Base-by-base conservation (phyloP, 2,888 invertebrate species). In the Meta bourneti region DNA sequence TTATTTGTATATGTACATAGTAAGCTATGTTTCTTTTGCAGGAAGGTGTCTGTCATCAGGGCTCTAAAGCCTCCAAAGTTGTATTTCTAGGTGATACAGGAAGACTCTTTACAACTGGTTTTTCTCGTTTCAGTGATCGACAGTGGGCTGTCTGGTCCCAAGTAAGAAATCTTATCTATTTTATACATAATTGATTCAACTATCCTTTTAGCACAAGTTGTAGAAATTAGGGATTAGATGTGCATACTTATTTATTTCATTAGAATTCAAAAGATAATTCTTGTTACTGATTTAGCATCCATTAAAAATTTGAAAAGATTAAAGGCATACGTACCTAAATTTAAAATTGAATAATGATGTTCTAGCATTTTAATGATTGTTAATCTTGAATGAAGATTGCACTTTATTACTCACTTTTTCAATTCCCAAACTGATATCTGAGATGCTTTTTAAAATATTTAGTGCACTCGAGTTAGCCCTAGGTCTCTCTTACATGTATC, bases 41-140 rank as follows among this genome's bases (percentile, higher is more conserved):
- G 94, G 98, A 98, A 94, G 98, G 98, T 49, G 95, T 98, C 88
- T 97, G 98, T 85, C 98, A 98, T 95, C 98, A 98, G 94, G 98
- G 98, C 93, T 97, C 98, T 94, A 98, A 98, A 95, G 98, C 98
- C 0, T 97, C 98, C 74, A 94, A 94, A 93, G 94, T 94, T 7
- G 94, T 93, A 1, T 94, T 93, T 92, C 84, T 94, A 19, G 94
- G 94, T 49, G 94, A 94, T 74, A 93, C 94, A n/a, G 94, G 94
- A 11, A 93, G 94, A 48, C 92, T 96, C 4, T 94, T 95, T 90
- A 95, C 95, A 0, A 95, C 95, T 9, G 95, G 95, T 0, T 95
- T 95, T 93, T 94, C 94, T 7, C 93, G 94, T 7, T 94, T 93
- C 86, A 95, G 95, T 93, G 94, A 95, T 80, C 93, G 95, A 87